phyloP scores from a whole-genome alignment of 2,113 vertebrate species.

The Cryptotis parvus region DNA sequence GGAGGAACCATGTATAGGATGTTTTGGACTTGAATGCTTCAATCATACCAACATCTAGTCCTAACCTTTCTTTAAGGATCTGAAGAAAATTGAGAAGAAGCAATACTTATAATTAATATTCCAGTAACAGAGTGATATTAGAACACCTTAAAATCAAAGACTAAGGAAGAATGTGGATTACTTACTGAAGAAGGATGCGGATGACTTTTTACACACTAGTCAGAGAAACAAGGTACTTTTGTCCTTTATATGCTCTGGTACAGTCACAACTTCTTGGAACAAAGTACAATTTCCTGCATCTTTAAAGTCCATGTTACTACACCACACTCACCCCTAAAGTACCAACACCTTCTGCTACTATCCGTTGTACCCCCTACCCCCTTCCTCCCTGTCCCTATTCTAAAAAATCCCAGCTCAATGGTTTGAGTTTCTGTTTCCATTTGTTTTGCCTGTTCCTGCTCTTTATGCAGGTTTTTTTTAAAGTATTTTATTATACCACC shows the following conservation, averaged over 20 bases:
- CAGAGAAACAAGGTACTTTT: not conserved
- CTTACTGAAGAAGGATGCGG: not conserved
- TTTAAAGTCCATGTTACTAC: no score
- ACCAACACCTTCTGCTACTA: no score
- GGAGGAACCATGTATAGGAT: not conserved
- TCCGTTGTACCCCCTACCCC: no score
- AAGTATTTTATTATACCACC: no score
- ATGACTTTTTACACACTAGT: not conserved
- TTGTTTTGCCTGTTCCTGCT: no score
- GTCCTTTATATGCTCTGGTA: not conserved
- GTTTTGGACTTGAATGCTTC: not conserved
- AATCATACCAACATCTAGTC: not conserved
- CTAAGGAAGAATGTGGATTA: not conserved
- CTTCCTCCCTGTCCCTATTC: no score
- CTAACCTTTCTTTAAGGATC: not conserved
- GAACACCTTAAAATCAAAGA: constrained; percentile 19
- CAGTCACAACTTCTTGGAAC: not conserved
- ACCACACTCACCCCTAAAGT: no score
- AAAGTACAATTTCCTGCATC: not conserved
- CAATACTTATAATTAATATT: not conserved
- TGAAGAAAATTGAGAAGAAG: not conserved
- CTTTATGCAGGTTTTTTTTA: not conserved
- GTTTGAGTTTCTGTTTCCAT: no score
- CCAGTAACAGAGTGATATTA: not conserved
- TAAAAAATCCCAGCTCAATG: no score